Conservation (phyloP, 2,113 vertebrate species). For the Ramphastos sulfuratus region DNA sequence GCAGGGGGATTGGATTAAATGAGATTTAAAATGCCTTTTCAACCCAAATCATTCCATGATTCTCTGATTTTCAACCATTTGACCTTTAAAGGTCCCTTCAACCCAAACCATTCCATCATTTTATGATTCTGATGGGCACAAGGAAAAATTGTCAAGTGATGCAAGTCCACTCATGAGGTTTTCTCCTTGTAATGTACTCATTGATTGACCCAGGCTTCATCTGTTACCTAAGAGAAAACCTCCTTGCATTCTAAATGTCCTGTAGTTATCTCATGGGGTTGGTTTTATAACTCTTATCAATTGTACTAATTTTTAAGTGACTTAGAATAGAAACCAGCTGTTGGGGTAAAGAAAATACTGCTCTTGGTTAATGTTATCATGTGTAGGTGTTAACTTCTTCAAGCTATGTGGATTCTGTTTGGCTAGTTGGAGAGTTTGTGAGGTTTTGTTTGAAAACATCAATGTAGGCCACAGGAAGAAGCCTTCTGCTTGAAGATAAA, state of each 20-base stretch:
- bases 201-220: background rate
- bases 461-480: background rate
- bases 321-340: background rate
- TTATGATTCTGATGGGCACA: background rate
- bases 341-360: background rate
- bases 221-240: background rate
- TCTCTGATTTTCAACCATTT: no score
- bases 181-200: background rate
- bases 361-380: background rate
- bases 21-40: no score
- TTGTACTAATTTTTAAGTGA: background rate
- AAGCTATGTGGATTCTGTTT: background rate
- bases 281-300: background rate
- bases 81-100: no score
- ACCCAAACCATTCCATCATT: no score
- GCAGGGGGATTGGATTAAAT: no score
- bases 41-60: no score
- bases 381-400: background rate
- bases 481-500: background rate
- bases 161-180: background rate
- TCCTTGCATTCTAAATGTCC: constrained; percentile 19
- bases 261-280: background rate
- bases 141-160: background rate
- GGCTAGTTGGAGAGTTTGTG: background rate
- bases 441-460: background rate